Evolutionary conservation across 2,888 invertebrate species (phyloP).

Genomic region (Branchipolynoe longqiensis): DNA sequence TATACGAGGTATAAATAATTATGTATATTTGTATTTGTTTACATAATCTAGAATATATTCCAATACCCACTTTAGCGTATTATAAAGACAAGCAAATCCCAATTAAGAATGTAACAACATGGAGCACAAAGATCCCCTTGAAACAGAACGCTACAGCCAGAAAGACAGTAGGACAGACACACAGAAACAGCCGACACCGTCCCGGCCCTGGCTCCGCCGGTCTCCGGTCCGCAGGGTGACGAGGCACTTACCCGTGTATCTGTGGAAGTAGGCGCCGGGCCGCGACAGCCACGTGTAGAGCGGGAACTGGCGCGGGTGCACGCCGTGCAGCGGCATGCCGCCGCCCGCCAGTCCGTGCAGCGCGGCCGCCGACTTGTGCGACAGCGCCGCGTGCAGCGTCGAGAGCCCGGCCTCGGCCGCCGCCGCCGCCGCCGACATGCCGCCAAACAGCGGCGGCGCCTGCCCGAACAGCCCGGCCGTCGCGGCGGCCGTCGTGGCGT

Average conservation of each 20-base stretch:
- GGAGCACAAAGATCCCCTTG: no score
- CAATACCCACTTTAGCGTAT: no score
- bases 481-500: neutral
- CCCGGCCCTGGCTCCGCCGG: no score
- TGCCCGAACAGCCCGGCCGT: conserved; percentile 34
- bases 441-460: neutral
- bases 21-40: no score
- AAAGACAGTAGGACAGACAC: no score
- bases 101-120: no score
- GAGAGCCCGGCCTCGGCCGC: conserved; percentile 46
- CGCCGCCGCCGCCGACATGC: conserved; percentile 6
- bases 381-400: conserved; percentile 28
- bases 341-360: conserved; percentile 25
- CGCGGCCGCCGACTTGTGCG: conserved; percentile 30
- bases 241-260: conserved; percentile 36
- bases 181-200: no score
- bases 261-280: conserved; percentile 49
- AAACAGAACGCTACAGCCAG: no score
- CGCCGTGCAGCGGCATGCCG: neutral
- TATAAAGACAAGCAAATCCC: no score
- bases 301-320: conserved; percentile 16
- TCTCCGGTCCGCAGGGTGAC: no score
- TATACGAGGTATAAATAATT: no score
- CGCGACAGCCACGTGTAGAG: conserved; percentile 44
- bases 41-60: no score